Evolutionary conservation across 1,140 invertebrate genomes (phyloP).

Genomic region (Aradophagus sp.): DNA sequence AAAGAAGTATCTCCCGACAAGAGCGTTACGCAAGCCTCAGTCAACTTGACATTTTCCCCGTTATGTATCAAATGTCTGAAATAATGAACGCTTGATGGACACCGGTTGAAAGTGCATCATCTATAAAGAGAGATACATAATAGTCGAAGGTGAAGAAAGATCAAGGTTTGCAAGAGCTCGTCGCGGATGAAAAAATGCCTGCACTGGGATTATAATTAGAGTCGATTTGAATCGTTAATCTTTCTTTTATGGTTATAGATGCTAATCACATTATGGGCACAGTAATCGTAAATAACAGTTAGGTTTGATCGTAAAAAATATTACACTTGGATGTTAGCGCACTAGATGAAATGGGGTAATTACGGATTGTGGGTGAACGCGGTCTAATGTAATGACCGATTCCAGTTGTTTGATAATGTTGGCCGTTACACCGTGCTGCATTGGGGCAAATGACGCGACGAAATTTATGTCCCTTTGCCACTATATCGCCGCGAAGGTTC

Average conservation of each 20-base stretch:
- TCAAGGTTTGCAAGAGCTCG: conserved; percentile 43
- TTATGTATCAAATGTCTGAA: conserved; percentile 53
- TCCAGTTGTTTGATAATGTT: too few species aligned
- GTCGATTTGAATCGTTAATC: conserved; percentile 55
- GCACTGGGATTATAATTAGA: conserved; percentile 47
- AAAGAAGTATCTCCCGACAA: too few species aligned
- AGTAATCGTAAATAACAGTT: conserved; percentile 55
- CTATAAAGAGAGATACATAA: conserved; percentile 35
- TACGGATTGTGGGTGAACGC: conserved; percentile 41
- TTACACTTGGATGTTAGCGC: conserved; percentile 39
- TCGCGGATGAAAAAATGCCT: conserved; percentile 26
- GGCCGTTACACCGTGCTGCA: too few species aligned
- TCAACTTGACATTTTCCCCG: conserved; percentile 40
- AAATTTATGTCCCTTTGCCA: too few species aligned
- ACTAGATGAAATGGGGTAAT: conserved; percentile 52
- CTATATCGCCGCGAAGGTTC: too few species aligned
- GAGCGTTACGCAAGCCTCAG: conserved; percentile 13
- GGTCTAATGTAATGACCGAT: conserved; percentile 34
- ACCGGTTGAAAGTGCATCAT: conserved; percentile 48
- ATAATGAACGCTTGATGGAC: conserved; percentile 47
- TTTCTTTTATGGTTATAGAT: conserved; percentile 54
- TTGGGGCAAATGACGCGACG: too few species aligned
- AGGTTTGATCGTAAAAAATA: conserved; percentile 52
- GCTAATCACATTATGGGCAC: conserved; percentile 48
- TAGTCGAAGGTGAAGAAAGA: conserved; percentile 54